Base-by-base conservation (phyloP, 2,113 vertebrate genomes). In the Gymnocephalus cernua region DNA sequence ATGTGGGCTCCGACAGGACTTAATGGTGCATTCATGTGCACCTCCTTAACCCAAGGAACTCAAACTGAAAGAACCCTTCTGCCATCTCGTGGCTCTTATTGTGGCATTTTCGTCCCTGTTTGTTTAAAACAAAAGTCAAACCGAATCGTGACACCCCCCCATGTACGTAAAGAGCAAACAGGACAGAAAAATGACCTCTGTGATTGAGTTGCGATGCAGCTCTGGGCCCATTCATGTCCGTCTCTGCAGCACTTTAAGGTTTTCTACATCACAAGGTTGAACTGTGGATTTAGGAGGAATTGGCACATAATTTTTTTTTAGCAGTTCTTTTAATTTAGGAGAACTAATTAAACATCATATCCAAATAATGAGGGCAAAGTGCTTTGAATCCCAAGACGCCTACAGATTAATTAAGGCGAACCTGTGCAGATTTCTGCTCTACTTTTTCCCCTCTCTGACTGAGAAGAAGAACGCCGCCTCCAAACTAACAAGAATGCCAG, bases 311-410 rank as follows among this genome's bases (percentile, higher is more conserved):
- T 38, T 38, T 38, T 1, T 29, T 4, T 38, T 9, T 38, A 38
- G 8, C 35, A 38, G 8, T 85, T 86, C 83, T 83, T 83, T 84
- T 87, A 85, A 90, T 86, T 89, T 82, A 62, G 65, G 61, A 85
- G 80, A 83, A 88, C 77, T 92, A 89, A 92, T 91, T 88, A 91
- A 88, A 91, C 86, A 88, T 90, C 72, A 83, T 61, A 79, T 88
- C 47, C 66, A 67, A 82, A 89, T 89, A 83, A 85, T 56, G 72
- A 77, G 74, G 32, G 74, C 27, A 77, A 78, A 77, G 63, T 15
- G 80, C 50, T 54, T 21, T 1, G 56, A 56, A 25, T 80, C 91
- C 71, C 59, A 8, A 64, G 82, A 88, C 80, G 53, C 81, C 70
- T n/a, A 2, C 62, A 16, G 51, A 64, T 88, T 88, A 90, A 91